Conservation (phyloP, 2,797 vertebrate genomes). For the Brachymystax lenok region DNA sequence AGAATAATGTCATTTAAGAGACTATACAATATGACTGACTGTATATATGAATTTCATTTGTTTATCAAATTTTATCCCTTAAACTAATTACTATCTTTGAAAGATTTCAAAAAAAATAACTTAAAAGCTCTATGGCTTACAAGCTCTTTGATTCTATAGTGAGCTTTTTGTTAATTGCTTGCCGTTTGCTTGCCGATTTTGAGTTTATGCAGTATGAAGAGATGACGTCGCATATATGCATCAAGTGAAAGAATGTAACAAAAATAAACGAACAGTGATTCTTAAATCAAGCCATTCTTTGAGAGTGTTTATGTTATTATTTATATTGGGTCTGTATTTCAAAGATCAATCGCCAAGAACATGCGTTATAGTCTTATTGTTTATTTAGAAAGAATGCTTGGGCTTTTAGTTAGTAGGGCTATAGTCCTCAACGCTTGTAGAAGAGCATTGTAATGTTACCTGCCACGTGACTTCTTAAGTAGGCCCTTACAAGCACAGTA, state of each 20-base stretch:
- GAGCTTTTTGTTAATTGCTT: constrained; percentile 44
- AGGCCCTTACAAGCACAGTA: background rate
- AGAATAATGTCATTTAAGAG: constrained; percentile 19
- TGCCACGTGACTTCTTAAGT: background rate
- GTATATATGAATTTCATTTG: constrained; percentile 46
- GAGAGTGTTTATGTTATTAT: constrained; percentile 14
- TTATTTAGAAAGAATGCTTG: background rate
- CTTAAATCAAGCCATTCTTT: constrained; percentile 17
- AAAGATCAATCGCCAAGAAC: background rate
- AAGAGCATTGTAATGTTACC: background rate
- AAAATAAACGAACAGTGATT: constrained; percentile 32
- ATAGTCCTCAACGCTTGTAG: background rate
- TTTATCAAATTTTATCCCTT: constrained; percentile 24
- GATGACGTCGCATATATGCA: constrained; percentile 35
- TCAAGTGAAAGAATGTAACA: constrained; percentile 39
- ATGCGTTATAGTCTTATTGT: background rate
- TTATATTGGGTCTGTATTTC: background rate
- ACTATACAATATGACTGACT: constrained; percentile 45
- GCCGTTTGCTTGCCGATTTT: constrained; percentile 38
- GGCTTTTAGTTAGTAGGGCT: background rate
- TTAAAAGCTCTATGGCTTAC: constrained; percentile 29
- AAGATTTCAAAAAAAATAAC: constrained; percentile 8
- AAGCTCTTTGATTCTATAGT: constrained; percentile 24
- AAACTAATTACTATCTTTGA: constrained; percentile 15
- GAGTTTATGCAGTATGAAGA: constrained; percentile 35